Conservation (phyloP, 1,140 invertebrate genomes). For the Propsilocerus akamusi region DNA sequence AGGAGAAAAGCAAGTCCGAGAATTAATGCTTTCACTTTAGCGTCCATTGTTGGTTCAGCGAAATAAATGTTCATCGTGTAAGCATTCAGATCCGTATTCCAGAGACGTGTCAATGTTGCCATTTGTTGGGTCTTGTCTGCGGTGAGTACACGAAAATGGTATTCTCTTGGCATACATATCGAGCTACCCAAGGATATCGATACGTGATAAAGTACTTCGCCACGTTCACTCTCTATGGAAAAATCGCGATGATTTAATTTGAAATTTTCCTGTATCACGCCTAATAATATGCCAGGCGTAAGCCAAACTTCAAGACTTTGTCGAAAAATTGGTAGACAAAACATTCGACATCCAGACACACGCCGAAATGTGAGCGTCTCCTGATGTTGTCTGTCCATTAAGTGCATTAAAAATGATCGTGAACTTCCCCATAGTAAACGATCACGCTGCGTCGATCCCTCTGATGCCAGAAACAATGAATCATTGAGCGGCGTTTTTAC, state of each 20-base stretch:
- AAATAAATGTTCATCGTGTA: slow-evolving; percentile 30
- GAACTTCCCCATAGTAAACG: slow-evolving; percentile 35
- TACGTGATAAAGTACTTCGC: slow-evolving; percentile 24
- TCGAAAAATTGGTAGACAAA: slow-evolving; percentile 14
- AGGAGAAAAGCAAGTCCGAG: slow-evolving; percentile 29
- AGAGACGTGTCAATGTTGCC: slow-evolving; percentile 28
- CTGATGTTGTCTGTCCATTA: slow-evolving; percentile 41
- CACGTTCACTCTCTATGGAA: slow-evolving; percentile 22
- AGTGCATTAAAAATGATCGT: slow-evolving; percentile 34
- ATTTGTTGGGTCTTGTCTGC: slow-evolving; percentile 22
- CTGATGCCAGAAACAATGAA: slow-evolving; percentile 38
- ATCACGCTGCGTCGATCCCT: slow-evolving; percentile 31
- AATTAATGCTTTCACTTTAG: slow-evolving; percentile 26
- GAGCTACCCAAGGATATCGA: slow-evolving; percentile 14
- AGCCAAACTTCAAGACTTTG: slow-evolving; percentile 26
- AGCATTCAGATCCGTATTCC: slow-evolving; percentile 25
- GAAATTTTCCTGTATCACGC: slow-evolving; percentile 25
- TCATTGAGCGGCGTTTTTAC: slow-evolving; percentile 38
- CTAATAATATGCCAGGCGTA: slow-evolving; percentile 26
- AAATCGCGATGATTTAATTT: slow-evolving; percentile 23
- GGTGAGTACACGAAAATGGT: slow-evolving; percentile 27
- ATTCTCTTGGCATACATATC: slow-evolving; percentile 23
- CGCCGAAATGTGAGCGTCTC: slow-evolving; percentile 36
- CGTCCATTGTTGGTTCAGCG: slow-evolving; percentile 22
- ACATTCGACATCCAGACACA: slow-evolving; percentile 27